Base-by-base conservation (phyloP, 2,888 invertebrate species). In the Tricholauxania praeusta region DNA sequence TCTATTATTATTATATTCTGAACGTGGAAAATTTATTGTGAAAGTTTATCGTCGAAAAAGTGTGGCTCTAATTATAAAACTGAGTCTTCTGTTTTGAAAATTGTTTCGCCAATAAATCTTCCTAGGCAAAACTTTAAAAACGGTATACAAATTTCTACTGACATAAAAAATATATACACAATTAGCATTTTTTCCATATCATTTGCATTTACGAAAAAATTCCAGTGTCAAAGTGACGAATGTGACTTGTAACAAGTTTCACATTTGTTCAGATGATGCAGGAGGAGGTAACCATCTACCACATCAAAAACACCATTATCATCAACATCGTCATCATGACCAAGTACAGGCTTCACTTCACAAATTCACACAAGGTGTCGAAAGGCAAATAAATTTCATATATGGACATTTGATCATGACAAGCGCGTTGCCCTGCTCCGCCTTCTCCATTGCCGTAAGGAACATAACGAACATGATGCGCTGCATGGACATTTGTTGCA, bases 351-450 rank as follows among this genome's bases (percentile, higher is more conserved):
- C 14, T 19, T 15, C 1, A 47, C 47, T 7, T 49, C 59, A 32
- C 32, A n/a, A 14, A 12, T 51, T 14, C 49, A 12, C 68, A 59
- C 59, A 51, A 68, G 57, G 68, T 59, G 68, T 68, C 49, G 68
- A 68, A 59, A 68, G 59, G 59, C 49, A 68, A 68, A 68, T 68
- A 22, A 68, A 59, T 59, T 68, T 68, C 48, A n/a, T 22, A 47
- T 48, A 22, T 49, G 59, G 68, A 57, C 49, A 60, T 59, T 19
- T 49, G 68, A 68, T 59, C 57, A 49, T 68, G 59, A 52, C 66
- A 53, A 66, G 53, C 66, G 32, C 53, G 66, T 22, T 22, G 17
- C 19, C 8, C 55, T 62, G 62, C 39, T 62, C 22, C 14, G 5
- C 48, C 47, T 19, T 47, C 19, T 48, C 19, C 47, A 14, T 17